Base-by-base conservation (phyloP, 2,888 invertebrate genomes). In the Sarcophaga carnaria region DNA sequence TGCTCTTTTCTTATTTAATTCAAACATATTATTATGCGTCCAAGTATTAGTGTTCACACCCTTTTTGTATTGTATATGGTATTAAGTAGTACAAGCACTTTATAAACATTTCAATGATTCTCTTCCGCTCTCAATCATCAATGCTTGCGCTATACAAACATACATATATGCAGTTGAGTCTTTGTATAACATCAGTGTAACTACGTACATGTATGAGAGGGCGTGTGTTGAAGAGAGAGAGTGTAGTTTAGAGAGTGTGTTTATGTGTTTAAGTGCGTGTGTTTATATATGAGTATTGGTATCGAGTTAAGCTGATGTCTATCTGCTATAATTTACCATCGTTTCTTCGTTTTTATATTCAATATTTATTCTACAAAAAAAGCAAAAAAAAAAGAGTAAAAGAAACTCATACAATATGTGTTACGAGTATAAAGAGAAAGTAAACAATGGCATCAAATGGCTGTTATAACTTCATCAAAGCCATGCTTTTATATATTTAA, bases 291-390 rank as follows among this genome's bases (percentile, higher is more conserved):
- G 37, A 14, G 54, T 54, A 54, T 54, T 54, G 54, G 54, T 54
- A 17, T 62, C 62, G 47, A 47, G 67, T 45, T n/a, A 45, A 20
- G 64, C 75, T 71, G 75, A 62, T 84, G 64, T 71, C 64, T 84
- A 76, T 80, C 70, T 70, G 75, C 60, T 49, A 62, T 80, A 66
- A 80, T 80, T 76, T 84, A 71, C 75, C 49, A 63, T 63, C 74
- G 63, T 59, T 54, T 17, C 54, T 54, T 37, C 37, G 37, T 37
- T 37, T 37, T 54, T 54, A 12, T 54, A 54, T 54, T 54, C 12
- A 14, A 54, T 14, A 54, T 54, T 14, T 54, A 14, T 54, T 54
- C 17, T 54, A 54, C 17, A 54, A 4, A 54, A 6, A 27, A 14
- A 66, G 1, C 37, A 37, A 37, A 1, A 37, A 37, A 37, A 37